phyloP scores from a whole-genome alignment of 53 echinoderm and acorn worm species.

The Patiria pectinifera region DNA sequence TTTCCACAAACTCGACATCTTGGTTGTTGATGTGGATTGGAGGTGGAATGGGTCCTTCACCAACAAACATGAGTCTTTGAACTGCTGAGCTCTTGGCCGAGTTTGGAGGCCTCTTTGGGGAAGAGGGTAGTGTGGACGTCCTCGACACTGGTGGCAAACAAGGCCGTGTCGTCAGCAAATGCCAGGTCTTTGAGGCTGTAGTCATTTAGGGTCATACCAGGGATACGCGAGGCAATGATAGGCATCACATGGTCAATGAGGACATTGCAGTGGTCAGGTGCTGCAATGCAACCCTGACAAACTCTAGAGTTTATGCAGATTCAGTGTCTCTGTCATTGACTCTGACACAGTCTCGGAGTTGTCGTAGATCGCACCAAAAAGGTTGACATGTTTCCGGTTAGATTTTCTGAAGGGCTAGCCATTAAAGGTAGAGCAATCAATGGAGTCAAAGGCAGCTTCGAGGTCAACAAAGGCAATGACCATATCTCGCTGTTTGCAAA shows the following conservation, averaged over 20 bases:
- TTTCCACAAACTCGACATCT: conserved; percentile 7
- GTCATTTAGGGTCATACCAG: no score
- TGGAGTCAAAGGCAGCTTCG: neutral
- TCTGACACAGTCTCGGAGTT: neutral
- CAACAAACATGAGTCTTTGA: neutral
- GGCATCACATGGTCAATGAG: neutral
- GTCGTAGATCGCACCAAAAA: neutral
- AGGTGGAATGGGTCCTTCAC: neutral
- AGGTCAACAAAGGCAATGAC: neutral
- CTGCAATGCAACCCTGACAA: neutral
- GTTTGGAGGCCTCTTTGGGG: neutral
- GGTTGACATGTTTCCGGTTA: neutral
- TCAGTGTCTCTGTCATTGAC: neutral
- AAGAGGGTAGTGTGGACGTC: neutral
- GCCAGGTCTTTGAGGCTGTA: no score
- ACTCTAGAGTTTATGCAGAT: neutral
- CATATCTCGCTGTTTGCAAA: neutral
- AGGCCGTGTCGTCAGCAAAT: neutral
- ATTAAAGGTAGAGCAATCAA: neutral
- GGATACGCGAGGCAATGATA: no score
- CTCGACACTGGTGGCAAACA: neutral
- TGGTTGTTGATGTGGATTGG: neutral
- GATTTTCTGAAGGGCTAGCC: neutral
- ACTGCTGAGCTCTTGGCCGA: neutral
- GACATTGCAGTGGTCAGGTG: conserved; percentile 7